Evolutionary conservation across 1,140 invertebrate genomes (phyloP).

Genomic region (Ceratina japonica): DNA sequence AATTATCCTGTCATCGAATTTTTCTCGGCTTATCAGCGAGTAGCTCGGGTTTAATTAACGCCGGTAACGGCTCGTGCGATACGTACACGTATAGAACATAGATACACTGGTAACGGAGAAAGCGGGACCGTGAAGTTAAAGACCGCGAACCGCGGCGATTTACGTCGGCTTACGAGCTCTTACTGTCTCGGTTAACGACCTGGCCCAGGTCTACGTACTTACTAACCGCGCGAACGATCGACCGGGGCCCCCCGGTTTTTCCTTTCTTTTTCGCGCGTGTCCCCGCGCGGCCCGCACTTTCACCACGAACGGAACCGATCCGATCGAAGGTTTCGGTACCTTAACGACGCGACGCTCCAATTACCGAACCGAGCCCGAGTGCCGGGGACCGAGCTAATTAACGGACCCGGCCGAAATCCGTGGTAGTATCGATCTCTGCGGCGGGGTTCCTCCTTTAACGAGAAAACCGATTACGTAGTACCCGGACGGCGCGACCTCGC

Average conservation of each 20-base stretch:
- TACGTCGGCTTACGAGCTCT: constrained; percentile 43
- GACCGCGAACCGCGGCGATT: constrained; percentile 48
- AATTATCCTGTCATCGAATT: too few species aligned
- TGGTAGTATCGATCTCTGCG: constrained; percentile 2
- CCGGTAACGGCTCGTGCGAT: constrained; percentile 6
- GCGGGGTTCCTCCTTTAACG: background rate
- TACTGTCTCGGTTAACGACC: constrained; percentile 62
- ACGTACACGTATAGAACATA: too few species aligned
- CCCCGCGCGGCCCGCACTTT: constrained; percentile 62
- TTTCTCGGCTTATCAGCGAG: too few species aligned
- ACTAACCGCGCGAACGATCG: constrained; percentile 39
- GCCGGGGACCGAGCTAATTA: constrained; percentile 11
- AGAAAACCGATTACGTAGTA: constrained; percentile 12
- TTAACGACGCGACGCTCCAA: constrained; percentile 49
- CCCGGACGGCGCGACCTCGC: background rate
- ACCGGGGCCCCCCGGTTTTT: constrained; percentile 30
- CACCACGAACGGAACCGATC: constrained; percentile 52
- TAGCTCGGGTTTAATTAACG: constrained; percentile 43
- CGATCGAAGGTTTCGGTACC: constrained; percentile 2
- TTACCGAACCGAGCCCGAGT: too few species aligned
- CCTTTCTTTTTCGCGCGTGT: constrained; percentile 36
- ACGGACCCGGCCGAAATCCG: constrained; percentile 9
- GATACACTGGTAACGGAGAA: constrained; percentile 49
- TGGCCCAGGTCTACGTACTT: constrained; percentile 58
- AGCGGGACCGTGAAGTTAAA: constrained; percentile 54